Evolutionary conservation across 2,113 vertebrate species (phyloP), one percentile per base, ranked within the genome.

Genomic region (Petrocephalus microphthalmus): DNA sequence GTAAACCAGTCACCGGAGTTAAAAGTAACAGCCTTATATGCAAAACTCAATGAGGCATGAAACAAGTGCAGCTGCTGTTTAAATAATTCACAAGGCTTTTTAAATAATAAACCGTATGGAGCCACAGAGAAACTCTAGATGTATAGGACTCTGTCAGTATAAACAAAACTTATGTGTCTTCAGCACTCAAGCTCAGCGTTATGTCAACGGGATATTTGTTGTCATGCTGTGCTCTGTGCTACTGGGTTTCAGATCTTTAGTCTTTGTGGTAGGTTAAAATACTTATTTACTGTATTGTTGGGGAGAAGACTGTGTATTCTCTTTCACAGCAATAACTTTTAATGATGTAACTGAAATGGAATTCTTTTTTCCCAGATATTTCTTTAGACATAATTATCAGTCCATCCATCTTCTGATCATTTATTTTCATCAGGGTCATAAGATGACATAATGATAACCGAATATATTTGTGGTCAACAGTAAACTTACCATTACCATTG

Each of bases 1-100:
- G 71, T 78, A 42, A 78, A 42, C 33, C 71, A 78, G 33, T 78
- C 71, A 78, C 33, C 37, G 29, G 17, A 37, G 71, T 78, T 78
- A 42, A 78, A 33, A 78, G 71, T 4, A 67, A 67, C 60, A 67
- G 60, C 71, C 33, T 78, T 78, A 78, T 37, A 78, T 78, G 71
- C 29, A 78, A 78, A 37, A 78, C 71, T 78, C 71, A 42, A 78
- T 42, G 71, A 78, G 71, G 71, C 71, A 78, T 78, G 17, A 78
- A 78, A 78, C 71, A 78, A 78, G 71, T 37, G 71, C 71, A 78
- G 71, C 33, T 42, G 33, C 71, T 78, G 29, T 78, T 78, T 78
- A 78, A 78, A 78, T 78, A 78, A 78, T 42, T 78, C 71, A 78
- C 71, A 19, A 17, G 71, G 71, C 71, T 42, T 78, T 78, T 78